Evolutionary conservation across 1,140 invertebrate genomes (phyloP), one percentile per base, ranked within the genome.

Genomic region (Subanguina moxae): DNA sequence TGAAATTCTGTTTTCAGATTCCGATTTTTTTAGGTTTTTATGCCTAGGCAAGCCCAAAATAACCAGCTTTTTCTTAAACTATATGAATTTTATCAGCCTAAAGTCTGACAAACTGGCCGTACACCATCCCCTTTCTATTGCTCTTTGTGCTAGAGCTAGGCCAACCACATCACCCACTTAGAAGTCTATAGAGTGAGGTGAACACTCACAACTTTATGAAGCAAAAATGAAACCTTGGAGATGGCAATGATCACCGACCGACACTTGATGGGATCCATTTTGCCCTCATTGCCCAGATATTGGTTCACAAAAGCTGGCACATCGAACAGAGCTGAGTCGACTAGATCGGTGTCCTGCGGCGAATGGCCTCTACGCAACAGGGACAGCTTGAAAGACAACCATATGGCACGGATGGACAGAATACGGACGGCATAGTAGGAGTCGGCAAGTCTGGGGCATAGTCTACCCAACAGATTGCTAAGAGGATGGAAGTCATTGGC

Each of bases 401-500:
- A 71, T 38, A 82, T 75, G 11, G 80, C 78, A 27, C 64, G 43
- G 48, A 74, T 46, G 21, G 74, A 62, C 62, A 64, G 42, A 45
- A 61, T 46, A 15, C 80, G 77, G 57, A 82, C 80, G 64, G 71
- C 58, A 63, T 63, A 56, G 17, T 82, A 56, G n/a, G 81, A 82
- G 67, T 82, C 80, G n/a, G 68, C 68, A n/a, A 82, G 63, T n/a
- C 80, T 71, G 23, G 80, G 80, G 23, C 75, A 64, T 17, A 82
- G 64, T 23, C 81, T 71, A 28, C 70, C 81, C 21, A 82, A 61
- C 13, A 82, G 43, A n/a, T 62, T 73, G 52, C 66, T 68, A 13
- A 82, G 64, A 28, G 81, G 82, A n/a, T 43, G n/a, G 61, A 82
- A 82, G 23, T 82, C 79, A 15, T 78, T 72, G 13, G 80, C 80